Evolutionary conservation across 2,888 invertebrate genomes (phyloP).

Genomic region (Ligdia adustata): DNA sequence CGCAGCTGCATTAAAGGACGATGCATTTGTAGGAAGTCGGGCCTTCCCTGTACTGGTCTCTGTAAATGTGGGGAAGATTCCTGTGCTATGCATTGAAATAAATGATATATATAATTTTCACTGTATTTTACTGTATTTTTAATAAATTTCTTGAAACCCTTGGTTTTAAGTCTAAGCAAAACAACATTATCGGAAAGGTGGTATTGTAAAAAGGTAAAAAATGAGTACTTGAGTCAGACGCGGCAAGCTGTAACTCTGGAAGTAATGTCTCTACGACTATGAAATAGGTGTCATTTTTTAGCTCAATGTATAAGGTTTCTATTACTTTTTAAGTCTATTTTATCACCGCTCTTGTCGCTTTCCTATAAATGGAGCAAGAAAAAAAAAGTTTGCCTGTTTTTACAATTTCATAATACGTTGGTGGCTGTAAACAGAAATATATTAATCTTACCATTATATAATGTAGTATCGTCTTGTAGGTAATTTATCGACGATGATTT

Average conservation of each 20-base stretch:
- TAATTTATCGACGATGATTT: conserved; percentile 12
- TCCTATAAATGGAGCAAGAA: conserved; percentile 1
- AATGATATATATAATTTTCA: conserved; percentile 9
- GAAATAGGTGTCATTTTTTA: conserved; percentile 1
- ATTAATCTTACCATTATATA: conserved; percentile 2
- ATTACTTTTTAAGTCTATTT: conserved; percentile 1
- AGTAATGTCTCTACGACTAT: conserved; percentile 1
- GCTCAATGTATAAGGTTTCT: conserved; percentile 1
- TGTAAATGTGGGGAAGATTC: conserved; percentile 21
- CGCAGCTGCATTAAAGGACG: conserved; percentile 8
- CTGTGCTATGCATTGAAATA: conserved; percentile 15
- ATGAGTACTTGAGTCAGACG: background rate
- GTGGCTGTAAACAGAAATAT: conserved; percentile 1
- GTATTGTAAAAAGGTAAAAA: conserved; percentile 2
- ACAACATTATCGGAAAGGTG: conserved; percentile 2
- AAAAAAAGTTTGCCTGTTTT: conserved; percentile 1
- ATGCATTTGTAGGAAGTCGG: conserved; percentile 12
- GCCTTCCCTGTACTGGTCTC: conserved; percentile 12
- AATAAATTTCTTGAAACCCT: conserved; percentile 15
- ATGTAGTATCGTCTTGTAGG: conserved; percentile 10
- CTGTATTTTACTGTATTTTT: conserved; percentile 12
- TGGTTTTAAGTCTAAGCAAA: conserved; percentile 3
- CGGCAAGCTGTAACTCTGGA: background rate
- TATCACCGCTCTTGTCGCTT: conserved; percentile 1
- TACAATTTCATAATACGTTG: conserved; percentile 1